Conservation (phyloP, 1,140 invertebrate genomes). For the Harlomillsia oculata region DNA sequence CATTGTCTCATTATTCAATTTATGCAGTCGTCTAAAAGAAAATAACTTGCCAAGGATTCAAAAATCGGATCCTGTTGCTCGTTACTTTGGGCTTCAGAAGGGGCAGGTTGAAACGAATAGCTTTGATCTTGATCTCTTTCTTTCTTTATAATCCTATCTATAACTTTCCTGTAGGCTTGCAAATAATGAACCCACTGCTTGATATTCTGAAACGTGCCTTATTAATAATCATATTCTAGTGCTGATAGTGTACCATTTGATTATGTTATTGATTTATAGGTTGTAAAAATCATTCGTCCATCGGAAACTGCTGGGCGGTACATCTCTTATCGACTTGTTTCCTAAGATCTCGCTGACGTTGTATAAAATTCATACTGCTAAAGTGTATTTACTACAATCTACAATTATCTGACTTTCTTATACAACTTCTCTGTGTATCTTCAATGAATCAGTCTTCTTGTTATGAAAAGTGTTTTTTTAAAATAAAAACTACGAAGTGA, state of each 20-base stretch:
- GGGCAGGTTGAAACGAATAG: constrained; percentile 34
- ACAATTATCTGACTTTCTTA: no score
- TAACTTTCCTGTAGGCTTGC: background rate
- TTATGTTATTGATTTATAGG: constrained; percentile 50
- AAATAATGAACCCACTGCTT: background rate
- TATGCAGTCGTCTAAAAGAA: constrained; percentile 35
- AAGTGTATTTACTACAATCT: no score
- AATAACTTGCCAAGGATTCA: constrained; percentile 37
- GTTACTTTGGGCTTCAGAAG: constrained; percentile 37
- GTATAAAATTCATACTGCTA: no score
- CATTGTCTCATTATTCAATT: background rate
- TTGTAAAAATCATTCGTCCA: constrained; percentile 94
- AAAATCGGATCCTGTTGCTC: constrained; percentile 36
- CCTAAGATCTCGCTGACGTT: no score
- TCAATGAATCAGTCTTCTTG: no score
- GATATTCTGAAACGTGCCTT: background rate
- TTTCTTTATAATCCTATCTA: background rate
- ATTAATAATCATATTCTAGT: background rate
- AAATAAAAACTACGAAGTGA: no score
- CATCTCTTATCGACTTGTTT: constrained; percentile 94
- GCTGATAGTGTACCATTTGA: background rate
- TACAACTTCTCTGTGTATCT: no score
- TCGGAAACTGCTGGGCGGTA: constrained; percentile 98
- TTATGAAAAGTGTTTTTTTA: no score
- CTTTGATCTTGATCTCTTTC: background rate